These are phyloP conservation scores for Clivina fossor DNA, from an alignment of 2,888 invertebrate species.

Conservation along the genomic window DNA sequence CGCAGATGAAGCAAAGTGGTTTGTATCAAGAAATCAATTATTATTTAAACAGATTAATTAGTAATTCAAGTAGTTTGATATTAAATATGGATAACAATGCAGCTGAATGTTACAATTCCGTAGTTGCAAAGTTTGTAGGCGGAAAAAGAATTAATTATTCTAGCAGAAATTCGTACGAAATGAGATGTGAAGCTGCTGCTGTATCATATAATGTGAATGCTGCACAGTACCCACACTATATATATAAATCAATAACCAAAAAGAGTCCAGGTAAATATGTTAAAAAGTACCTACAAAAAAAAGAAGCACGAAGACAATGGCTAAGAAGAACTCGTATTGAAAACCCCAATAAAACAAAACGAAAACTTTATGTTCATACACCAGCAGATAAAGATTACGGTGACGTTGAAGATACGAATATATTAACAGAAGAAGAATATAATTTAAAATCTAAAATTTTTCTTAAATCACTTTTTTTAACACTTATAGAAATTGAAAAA, in stretches of 20 bases:
- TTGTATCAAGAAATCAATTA: slow-evolving; percentile 11
- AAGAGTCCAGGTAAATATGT: slow-evolving; percentile 7
- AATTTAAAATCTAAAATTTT: not conserved
- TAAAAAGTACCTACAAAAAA: slow-evolving; percentile 8
- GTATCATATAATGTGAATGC: slow-evolving; percentile 19
- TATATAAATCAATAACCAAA: slow-evolving; percentile 10
- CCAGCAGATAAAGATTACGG: slow-evolving; percentile 9
- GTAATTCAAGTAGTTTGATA: slow-evolving; percentile 19
- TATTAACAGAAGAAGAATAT: not conserved
- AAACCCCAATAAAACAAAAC: slow-evolving; percentile 1
- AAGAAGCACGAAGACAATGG: not conserved
- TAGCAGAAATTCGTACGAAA: too few relatives aligned
- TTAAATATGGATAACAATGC: slow-evolving; percentile 3
- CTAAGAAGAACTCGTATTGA: not conserved
- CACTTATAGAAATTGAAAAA: not conserved
- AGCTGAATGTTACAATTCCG: slow-evolving; percentile 5
- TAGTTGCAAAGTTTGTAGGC: slow-evolving; percentile 4
- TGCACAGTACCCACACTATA: slow-evolving; percentile 3
- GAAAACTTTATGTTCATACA: not conserved
- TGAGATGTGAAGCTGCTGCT: slow-evolving; percentile 25
- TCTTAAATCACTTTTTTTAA: not conserved
- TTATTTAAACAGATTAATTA: slow-evolving; percentile 14
- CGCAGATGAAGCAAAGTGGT: slow-evolving; percentile 25
- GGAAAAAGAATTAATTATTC: too few relatives aligned
- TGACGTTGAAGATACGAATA: too few relatives aligned